Base-by-base conservation (phyloP, 2,888 invertebrate genomes). In the Pharmacophagus antenor region DNA sequence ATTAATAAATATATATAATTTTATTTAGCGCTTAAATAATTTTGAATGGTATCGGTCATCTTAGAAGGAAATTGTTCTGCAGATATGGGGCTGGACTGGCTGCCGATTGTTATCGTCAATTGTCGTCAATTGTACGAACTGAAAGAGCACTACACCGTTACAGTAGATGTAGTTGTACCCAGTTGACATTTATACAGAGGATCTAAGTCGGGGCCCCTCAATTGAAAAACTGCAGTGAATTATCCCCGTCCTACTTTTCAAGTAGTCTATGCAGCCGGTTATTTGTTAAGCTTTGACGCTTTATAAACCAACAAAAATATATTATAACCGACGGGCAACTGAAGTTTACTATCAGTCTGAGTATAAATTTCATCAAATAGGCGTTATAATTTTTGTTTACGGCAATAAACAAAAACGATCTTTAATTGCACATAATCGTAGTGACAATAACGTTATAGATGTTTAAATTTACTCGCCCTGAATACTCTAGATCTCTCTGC, bases 181-280 rank as follows among this genome's bases (percentile, higher is more conserved):
- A 25, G 44, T 25, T 46, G 27, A 47, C 46, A 31, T 47, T n/a
- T 27, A n/a, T 46, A 20, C 31, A 31, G 27, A 18, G 20, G 12
- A 25, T 49, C 20, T 54, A 27, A 25, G 3, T 46, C 46, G 18
- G 25, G 37, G n/a, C n/a, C n/a, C n/a, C 7, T 44, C 46, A 47
- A 52, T 44, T 50, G 44, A 37, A 46, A 58, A 58, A 46, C 44
- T 52, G 52, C 51, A 52, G 18, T 47, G 46, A 47, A 53, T 58
- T 47, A 42, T 42, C 42, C 2, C 17, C 17, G 6, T 42, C 42
- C 42, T 17, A n/a, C 17, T 12, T 31, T 42, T 1, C 42, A 42
- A 31, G 31, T 42, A 17, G 6, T 42, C 42, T 42, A 4, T 7
- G 27, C 27, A 27, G 15, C 4, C 12, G 7, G 42, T 42, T 18